Conservation (phyloP, 2,888 invertebrate genomes). For the Cantharis lateralis region DNA sequence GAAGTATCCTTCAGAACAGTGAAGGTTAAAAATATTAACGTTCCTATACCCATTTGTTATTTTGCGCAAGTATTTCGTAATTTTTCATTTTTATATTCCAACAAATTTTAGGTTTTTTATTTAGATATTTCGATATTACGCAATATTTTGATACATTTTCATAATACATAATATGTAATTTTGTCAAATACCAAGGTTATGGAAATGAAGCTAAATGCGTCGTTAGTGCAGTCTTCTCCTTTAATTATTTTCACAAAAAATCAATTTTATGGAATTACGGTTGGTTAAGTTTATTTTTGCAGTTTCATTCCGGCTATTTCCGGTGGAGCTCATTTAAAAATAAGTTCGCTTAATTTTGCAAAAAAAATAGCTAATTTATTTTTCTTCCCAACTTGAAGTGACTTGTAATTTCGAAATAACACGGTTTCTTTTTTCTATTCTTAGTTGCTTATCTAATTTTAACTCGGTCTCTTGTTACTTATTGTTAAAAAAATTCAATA, state of each 20-base stretch:
- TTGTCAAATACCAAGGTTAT: background rate
- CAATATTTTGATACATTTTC: background rate
- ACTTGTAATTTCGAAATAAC: constrained; percentile 10
- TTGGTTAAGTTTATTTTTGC: constrained; percentile 16
- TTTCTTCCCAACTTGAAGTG: background rate
- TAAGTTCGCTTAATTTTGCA: constrained; percentile 14
- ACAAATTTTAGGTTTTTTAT: background rate
- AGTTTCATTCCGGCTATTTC: constrained; percentile 10
- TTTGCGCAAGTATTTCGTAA: constrained; percentile 14
- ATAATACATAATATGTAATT: background rate
- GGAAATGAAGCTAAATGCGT: background rate
- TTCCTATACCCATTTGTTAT: background rate
- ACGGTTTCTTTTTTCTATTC: background rate
- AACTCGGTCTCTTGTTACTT: background rate
- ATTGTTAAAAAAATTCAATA: background rate
- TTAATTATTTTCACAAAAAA: background rate
- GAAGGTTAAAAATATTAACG: constrained; percentile 15
- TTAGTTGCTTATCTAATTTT: background rate
- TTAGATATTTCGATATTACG: background rate
- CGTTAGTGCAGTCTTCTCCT: background rate
- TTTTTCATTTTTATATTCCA: constrained; percentile 1
- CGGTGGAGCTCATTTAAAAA: constrained; percentile 14
- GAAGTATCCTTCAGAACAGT: background rate
- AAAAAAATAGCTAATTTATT: constrained; percentile 10
- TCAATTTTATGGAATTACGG: constrained; percentile 9